Conservation (phyloP, 2,888 invertebrate genomes). For the Orthosia incerta region DNA sequence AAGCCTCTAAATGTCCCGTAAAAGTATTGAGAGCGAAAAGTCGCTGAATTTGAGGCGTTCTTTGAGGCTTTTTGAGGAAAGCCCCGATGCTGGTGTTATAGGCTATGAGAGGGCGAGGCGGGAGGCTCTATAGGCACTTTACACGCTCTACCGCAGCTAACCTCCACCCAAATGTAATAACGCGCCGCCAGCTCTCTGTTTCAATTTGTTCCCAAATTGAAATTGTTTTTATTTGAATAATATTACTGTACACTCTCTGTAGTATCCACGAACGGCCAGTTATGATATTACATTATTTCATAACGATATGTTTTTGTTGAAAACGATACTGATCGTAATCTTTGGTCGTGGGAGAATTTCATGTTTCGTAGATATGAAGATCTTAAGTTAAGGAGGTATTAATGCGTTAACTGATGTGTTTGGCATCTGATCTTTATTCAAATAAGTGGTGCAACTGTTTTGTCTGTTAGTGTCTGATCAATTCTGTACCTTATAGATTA, state of each 20-base stretch:
- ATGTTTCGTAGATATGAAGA: slow-evolving; percentile 15
- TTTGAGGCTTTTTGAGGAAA: slow-evolving; percentile 89
- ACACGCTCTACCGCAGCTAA: slow-evolving; percentile 90
- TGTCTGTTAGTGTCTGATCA: neutral
- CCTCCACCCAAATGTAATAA: slow-evolving; percentile 90
- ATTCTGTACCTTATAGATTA: neutral
- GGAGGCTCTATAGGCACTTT: slow-evolving; percentile 89
- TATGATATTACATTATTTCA: slow-evolving; percentile 72
- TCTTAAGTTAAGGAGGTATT: slow-evolving; percentile 10
- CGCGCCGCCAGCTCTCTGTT: slow-evolving; percentile 89
- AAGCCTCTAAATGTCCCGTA: slow-evolving; percentile 86
- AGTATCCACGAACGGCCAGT: slow-evolving; percentile 72
- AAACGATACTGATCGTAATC: slow-evolving; percentile 55
- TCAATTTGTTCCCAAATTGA: slow-evolving; percentile 91
- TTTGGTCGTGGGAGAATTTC: slow-evolving; percentile 29
- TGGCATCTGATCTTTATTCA: slow-evolving; percentile 24
- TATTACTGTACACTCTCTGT: slow-evolving; percentile 79
- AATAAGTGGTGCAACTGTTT: neutral
- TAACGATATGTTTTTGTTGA: slow-evolving; percentile 63
- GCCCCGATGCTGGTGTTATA: slow-evolving; percentile 88
- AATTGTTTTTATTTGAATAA: slow-evolving; percentile 92
- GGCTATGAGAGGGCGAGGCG: slow-evolving; percentile 89
- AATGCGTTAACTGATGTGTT: slow-evolving; percentile 9
- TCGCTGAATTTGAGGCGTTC: slow-evolving; percentile 90
- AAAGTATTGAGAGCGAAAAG: slow-evolving; percentile 89